A percentile compares a stretch with the other conserved stretches of the same genome.
These are phyloP conservation scores for Leucozona laternaria DNA, from an alignment of 2,888 invertebrate genomes.

Conservation along the genomic window DNA sequence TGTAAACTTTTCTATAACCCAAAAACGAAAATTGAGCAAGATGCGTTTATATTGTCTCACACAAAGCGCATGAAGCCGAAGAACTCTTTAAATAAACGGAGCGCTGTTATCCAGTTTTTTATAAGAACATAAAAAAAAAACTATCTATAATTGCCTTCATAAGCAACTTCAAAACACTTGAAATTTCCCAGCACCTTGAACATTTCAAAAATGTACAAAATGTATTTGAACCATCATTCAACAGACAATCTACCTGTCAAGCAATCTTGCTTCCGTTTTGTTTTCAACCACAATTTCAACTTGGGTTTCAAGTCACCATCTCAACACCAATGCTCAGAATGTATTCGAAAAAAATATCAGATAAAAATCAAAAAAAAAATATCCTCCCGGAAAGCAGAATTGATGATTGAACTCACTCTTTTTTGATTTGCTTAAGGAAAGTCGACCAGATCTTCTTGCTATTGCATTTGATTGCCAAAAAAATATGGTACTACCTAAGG, in stretches of 20 bases:
- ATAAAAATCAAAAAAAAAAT: neutral
- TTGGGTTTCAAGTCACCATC: neutral
- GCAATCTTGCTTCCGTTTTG: neutral
- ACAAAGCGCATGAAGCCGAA: neutral
- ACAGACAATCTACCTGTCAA: too few relatives aligned
- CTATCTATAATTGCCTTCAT: neutral
- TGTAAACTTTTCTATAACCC: neutral
- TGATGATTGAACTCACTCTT: neutral
- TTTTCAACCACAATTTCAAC: neutral
- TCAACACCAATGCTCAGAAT: neutral
- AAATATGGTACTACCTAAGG: too few relatives aligned
- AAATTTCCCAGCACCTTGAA: neutral
- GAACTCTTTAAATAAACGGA: neutral
- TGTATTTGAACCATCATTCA: neutral
- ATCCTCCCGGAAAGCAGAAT: neutral
- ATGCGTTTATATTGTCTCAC: neutral
- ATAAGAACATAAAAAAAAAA: neutral
- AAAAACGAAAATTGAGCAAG: neutral
- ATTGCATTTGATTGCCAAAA: too few relatives aligned
- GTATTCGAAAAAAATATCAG: neutral
- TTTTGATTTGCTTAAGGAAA: neutral
- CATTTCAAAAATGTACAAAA: neutral
- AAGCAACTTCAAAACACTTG: neutral
- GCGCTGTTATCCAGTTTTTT: neutral
- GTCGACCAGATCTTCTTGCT: too few relatives aligned